Evolutionary conservation across 2,888 invertebrate species (phyloP).

Genomic region (Cataglyphis cursor): DNA sequence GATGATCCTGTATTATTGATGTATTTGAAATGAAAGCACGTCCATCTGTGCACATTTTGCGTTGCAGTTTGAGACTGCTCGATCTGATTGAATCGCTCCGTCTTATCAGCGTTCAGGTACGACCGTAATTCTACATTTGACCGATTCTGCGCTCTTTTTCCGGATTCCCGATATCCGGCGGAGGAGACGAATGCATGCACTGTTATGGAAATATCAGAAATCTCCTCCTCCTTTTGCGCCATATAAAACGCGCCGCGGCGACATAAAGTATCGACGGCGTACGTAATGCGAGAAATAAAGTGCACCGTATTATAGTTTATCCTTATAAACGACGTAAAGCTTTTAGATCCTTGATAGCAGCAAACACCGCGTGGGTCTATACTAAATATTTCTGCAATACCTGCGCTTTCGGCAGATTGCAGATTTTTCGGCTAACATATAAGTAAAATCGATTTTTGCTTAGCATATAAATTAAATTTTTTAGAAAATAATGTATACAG

Average conservation of each 20-base stretch:
- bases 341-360: slow-evolving; percentile 26
- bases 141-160: slow-evolving; percentile 5
- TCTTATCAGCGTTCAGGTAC: slow-evolving; percentile 39
- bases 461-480: not conserved
- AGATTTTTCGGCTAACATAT: not conserved
- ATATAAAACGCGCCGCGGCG: slow-evolving; percentile 25
- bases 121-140: slow-evolving; percentile 32
- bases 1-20: not conserved
- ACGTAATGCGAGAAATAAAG: slow-evolving; percentile 55
- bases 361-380: not conserved
- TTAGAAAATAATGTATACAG: not conserved
- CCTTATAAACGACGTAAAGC: slow-evolving; percentile 39
- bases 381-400: not conserved
- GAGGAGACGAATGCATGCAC: slow-evolving; percentile 16
- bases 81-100: slow-evolving; percentile 58
- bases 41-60: slow-evolving; percentile 23
- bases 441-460: not conserved
- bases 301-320: slow-evolving; percentile 38
- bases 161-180: slow-evolving; percentile 12
- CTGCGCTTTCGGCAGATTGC: not conserved
- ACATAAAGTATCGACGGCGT: slow-evolving; percentile 40
- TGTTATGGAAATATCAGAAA: slow-evolving; percentile 52
- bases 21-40: slow-evolving; percentile 21
- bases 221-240: not conserved
- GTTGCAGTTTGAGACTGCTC: not conserved